Conservation (phyloP, 1,140 invertebrate genomes). For the Cyclina sinensis region DNA sequence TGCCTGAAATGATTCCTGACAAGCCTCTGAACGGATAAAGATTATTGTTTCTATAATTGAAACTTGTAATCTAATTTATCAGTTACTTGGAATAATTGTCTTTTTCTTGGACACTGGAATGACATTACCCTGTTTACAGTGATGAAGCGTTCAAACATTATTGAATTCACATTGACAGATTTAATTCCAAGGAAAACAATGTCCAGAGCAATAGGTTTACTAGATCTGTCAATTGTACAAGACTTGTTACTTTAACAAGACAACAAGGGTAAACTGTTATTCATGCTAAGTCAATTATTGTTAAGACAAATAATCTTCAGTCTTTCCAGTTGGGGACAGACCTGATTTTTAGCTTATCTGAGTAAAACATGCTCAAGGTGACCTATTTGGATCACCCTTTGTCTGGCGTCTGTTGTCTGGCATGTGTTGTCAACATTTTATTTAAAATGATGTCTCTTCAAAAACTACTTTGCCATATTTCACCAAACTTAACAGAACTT, state of each 20-base stretch:
- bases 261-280: background rate
- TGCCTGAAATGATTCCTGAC: no score
- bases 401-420: no score
- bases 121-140: background rate
- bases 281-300: background rate
- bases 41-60: background rate
- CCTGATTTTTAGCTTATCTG: no score
- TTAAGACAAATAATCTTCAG: no score
- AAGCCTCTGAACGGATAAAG: background rate
- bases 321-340: no score
- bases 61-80: slow-evolving; percentile 8
- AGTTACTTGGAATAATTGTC: background rate
- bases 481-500: no score
- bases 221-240: background rate
- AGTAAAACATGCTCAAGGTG: no score
- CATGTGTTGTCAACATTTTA: no score
- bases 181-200: slow-evolving; percentile 15
- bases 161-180: slow-evolving; percentile 8
- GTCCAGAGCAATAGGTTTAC: background rate
- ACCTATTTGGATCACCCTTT: no score
- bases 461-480: no score
- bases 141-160: background rate
- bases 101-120: background rate
- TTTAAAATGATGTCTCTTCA: no score
- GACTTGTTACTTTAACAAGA: background rate